Evolutionary conservation across 2,113 vertebrate species (phyloP).

Genomic region (human (Homo sapiens)): GRCh38 chr18:66817501-66818000

Average conservation of each 20-base stretch:
- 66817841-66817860: neutral
- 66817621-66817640: neutral
- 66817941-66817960: neutral
- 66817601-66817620: neutral
- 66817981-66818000: neutral
- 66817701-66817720: neutral
- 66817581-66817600: neutral
- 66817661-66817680: neutral
- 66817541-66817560: neutral
- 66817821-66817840: too few species aligned
- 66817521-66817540: neutral
- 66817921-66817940: neutral
- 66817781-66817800: neutral
- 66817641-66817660: neutral
- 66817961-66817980: too few species aligned
- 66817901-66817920: neutral
- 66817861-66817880: neutral
- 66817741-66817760: neutral
- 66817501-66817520: neutral
- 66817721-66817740: neutral
- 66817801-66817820: neutral
- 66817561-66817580: neutral
- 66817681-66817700: neutral
- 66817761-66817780: neutral
- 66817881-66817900: neutral